Evolutionary conservation across 1,140 invertebrate species (phyloP).

Genomic region (Saccostrea echinata): DNA sequence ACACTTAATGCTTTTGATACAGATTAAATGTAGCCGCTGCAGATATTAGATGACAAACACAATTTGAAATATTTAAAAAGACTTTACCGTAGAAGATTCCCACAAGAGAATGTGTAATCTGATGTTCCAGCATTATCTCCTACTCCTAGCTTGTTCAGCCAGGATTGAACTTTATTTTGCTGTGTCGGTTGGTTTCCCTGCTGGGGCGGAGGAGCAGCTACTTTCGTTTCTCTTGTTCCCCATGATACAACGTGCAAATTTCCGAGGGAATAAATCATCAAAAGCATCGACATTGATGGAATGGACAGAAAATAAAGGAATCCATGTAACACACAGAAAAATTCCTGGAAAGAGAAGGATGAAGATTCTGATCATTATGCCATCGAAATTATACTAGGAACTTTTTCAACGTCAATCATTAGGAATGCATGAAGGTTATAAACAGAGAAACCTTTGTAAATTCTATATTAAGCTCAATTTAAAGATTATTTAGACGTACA

Average conservation of each 20-base stretch:
- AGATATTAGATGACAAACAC: no score
- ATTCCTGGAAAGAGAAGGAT: conserved; percentile 82
- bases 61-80: no score
- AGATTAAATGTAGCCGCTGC: no score
- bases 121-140: conserved; percentile 25
- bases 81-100: conserved; percentile 58
- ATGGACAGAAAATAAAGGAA: conserved; percentile 94
- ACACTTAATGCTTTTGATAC: no score
- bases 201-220: conserved; percentile 42
- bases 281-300: conserved; percentile 95
- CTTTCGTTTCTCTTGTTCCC: conserved; percentile 90
- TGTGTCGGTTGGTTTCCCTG: conserved; percentile 16
- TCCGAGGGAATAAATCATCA: conserved; percentile 94
- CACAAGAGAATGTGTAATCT: conserved; percentile 60
- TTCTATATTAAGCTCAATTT: no score
- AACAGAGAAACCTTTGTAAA: no score
- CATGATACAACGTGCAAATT: conserved; percentile 94
- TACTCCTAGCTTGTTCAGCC: conserved; percentile 21
- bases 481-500: no score
- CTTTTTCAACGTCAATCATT: no score
- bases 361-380: no score
- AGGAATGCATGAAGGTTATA: no score
- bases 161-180: conserved; percentile 41
- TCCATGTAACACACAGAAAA: conserved; percentile 87
- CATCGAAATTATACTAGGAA: no score